A percentile compares a stretch with the other conserved stretches of the same genome.
Conservation (phyloP, 2,113 vertebrate species). For the Girardinichthys multiradiatus region DNA sequence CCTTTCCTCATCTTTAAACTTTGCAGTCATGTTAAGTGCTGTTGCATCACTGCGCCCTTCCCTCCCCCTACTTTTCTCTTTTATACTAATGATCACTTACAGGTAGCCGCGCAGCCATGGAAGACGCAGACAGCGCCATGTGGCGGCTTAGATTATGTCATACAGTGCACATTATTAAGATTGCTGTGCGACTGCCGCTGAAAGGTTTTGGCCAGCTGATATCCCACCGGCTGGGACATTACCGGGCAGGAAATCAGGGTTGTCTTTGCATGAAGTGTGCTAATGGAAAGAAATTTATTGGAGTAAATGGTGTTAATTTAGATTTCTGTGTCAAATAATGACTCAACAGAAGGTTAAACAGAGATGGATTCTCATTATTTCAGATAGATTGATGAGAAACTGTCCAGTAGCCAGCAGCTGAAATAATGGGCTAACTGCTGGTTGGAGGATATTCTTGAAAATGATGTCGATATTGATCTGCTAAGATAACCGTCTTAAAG, state of each 20-base stretch:
- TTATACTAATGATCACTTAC: slow-evolving; percentile 37
- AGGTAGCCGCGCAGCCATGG: slow-evolving; percentile 17
- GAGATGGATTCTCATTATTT: neutral
- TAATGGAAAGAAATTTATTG: neutral
- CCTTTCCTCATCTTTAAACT: slow-evolving; percentile 24
- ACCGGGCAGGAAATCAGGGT: slow-evolving; percentile 9
- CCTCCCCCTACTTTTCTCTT: neutral
- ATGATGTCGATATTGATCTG: slow-evolving; percentile 44
- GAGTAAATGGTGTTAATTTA: slow-evolving; percentile 13
- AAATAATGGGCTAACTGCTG: neutral
- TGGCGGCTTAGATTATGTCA: slow-evolving; percentile 52
- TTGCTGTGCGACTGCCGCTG: slow-evolving; percentile 18
- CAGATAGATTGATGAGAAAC: neutral
- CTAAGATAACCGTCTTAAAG: slow-evolving; percentile 53
- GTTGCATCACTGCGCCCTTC: slow-evolving; percentile 39
- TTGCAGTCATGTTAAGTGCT: slow-evolving; percentile 33
- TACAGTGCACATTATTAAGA: slow-evolving; percentile 48
- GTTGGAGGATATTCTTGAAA: slow-evolving; percentile 9
- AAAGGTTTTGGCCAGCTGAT: slow-evolving; percentile 27
- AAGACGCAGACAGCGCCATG: slow-evolving; percentile 44
- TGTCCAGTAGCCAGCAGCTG: neutral
- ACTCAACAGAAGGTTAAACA: slow-evolving; percentile 22
- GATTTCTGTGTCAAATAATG: slow-evolving; percentile 28
- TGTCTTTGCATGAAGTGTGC: neutral
- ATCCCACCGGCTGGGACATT: slow-evolving; percentile 30